Evolutionary conservation across 1,140 invertebrate genomes (phyloP).

Genomic region (Stenopsyche tienmushanensis): DNA sequence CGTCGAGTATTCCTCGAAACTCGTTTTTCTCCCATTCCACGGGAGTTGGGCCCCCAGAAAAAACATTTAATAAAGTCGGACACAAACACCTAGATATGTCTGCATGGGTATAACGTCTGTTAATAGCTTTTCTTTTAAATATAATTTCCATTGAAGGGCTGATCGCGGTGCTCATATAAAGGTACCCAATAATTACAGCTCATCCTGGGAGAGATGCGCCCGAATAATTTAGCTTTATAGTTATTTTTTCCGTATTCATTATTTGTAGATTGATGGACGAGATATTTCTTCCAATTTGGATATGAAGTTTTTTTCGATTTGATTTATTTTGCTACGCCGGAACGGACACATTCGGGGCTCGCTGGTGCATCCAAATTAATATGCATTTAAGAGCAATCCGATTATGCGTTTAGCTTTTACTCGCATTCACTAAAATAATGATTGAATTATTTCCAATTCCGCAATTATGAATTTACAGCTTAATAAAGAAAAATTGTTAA

Average conservation of each 20-base stretch:
- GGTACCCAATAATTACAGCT: constrained; percentile 38
- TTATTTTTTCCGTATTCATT: constrained; percentile 42
- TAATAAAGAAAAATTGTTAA: too few relatives aligned
- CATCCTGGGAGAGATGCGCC: constrained; percentile 33
- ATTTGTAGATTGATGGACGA: constrained; percentile 42
- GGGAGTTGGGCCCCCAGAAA: constrained; percentile 11
- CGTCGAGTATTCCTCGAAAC: constrained; percentile 6
- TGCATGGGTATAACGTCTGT: constrained; percentile 18
- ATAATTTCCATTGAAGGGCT: constrained; percentile 41
- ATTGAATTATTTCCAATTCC: too few relatives aligned
- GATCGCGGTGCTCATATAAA: constrained; percentile 27
- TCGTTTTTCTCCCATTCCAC: constrained; percentile 9
- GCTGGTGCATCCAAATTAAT: neutral
- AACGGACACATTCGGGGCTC: neutral
- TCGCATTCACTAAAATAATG: too few relatives aligned
- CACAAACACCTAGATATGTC: constrained; percentile 19
- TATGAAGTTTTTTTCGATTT: constrained; percentile 28
- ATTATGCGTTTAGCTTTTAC: too few relatives aligned
- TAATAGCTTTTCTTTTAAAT: constrained; percentile 43
- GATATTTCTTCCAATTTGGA: constrained; percentile 36
- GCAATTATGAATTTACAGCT: too few relatives aligned
- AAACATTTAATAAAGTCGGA: constrained; percentile 34
- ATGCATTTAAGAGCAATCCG: too few relatives aligned
- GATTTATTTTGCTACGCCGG: neutral
- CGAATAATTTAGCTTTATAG: constrained; percentile 36